Evolutionary conservation across 2,113 vertebrate species (phyloP), one percentile per base, ranked within the genome.

Genomic region (Lophius piscatorius): DNA sequence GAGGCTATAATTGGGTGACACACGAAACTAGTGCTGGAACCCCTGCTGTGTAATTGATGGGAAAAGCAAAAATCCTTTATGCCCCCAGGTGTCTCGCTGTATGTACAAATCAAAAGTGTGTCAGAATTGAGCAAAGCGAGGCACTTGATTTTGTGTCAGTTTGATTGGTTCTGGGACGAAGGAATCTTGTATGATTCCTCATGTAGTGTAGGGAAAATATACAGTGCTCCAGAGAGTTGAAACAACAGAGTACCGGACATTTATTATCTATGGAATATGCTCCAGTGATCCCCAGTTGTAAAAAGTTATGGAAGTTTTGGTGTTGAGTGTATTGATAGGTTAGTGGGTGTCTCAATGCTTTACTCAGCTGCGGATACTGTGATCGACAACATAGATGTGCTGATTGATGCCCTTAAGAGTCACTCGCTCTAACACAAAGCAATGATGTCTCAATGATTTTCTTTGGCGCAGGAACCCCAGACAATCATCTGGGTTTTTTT

Each of bases 61-160:
- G 46, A 72, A 76, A 76, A 54, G 63, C 41, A 56, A 65, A 63
- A 60, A 64, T 35, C 48, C 56, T 74, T 74, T 68, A 59, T 60
- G 41, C 61, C 61, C 72, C 61, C 67, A 48, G 76, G 73, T 74
- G 57, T 76, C 63, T 66, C 13, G 46, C 75, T 81, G 63, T 63
- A 64, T 74, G 68, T 56, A 58, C 66, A 83, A 83, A 86, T 88
- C 81, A 86, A 82, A 86, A 80, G 76, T 0, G 50, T 69, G 61
- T 62, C 69, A 67, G 51, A 78, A 55, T 40, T 54, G 38, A 75
- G 63, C 47, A 74, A 57, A 58, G 76, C 17, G 47, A 64, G 39
- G 39, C 39, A 56, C 52, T 74, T 83, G 68, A 83, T 78, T 75
- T 68, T 80, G 70, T 80, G 82, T 78, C 73, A 81, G 77, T 22